Base-by-base conservation (phyloP, 1,140 invertebrate genomes). In the Drosophila simulans region DNA sequence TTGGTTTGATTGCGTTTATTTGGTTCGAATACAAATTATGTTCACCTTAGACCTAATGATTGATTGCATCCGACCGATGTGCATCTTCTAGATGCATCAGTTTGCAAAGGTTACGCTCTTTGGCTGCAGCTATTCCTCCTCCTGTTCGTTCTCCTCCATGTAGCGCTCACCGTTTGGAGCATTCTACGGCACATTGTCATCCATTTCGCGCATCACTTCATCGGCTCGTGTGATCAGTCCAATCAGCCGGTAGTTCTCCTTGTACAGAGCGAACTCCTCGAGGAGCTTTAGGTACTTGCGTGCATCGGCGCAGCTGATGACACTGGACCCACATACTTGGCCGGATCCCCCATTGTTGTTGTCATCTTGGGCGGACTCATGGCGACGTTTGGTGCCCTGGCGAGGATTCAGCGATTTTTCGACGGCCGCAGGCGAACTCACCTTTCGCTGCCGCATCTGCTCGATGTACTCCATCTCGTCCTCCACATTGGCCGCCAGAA, bases 201-300 rank as follows among this genome's bases (percentile, higher is more conserved):
- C 79, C 66, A 91, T 68, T 53, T 91, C 90, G n/a, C 90, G 76
- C 73, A 91, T 70, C 13, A 91, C 83, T 56, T 91, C 90, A 51
- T 91, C 90, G 54, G 90, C 90, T 7, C 90, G 53, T 7, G 90
- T 91, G 37, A 91, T 90, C 8, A 92, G 31, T 4, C 74, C 91
- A 64, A 92, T 92, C 4, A 91, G 70, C 13, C 91, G 74, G 59
- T 86, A 90, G 60, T 92, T 91, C 39, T 90, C 84, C 58, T 81
- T 81, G 52, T 70, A 68, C 31, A 91, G 52, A 5, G 91, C 91
- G 52, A 92, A 92, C 64, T 92, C 91, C 65, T 92, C 84, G 13
- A 92, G 25, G 13, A 80, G 62, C 48, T 92, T 92, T 49, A 92
- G 77, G 73, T 92, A 91, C 77, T 88, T 83, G 51, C 91, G 84